Conservation (phyloP, 2,797 vertebrate genomes). For the Falco naumanni region DNA sequence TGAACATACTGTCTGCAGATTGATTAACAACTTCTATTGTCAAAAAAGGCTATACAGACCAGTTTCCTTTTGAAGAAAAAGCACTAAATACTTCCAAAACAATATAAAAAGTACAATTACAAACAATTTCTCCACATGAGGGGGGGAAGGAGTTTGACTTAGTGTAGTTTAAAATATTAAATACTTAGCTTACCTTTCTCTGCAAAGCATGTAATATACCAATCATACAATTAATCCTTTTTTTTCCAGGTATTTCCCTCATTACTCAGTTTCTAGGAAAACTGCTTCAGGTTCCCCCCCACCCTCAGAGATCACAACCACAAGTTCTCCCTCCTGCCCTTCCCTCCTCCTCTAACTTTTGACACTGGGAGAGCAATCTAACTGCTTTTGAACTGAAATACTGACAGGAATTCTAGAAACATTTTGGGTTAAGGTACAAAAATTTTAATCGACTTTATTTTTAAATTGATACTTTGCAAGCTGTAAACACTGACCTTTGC, state of each 20-base stretch:
- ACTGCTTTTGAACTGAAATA: neutral
- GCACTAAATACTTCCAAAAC: neutral
- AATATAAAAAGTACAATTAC: neutral
- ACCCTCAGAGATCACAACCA: neutral
- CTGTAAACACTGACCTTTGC: neutral
- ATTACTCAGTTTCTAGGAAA: neutral
- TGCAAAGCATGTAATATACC: rapidly evolving
- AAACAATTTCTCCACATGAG: neutral
- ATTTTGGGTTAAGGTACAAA: neutral
- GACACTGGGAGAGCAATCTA: neutral
- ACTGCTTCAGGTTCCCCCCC: neutral
- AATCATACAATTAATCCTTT: neutral
- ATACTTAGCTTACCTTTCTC: neutral
- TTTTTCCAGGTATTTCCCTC: neutral
- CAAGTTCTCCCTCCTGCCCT: neutral
- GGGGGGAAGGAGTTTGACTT: neutral
- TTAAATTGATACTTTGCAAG: neutral
- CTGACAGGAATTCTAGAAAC: neutral
- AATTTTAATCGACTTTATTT: neutral
- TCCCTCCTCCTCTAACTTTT: neutral
- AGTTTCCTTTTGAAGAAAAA: neutral
- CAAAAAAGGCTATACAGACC: neutral
- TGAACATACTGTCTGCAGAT: neutral
- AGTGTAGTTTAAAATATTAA: neutral
- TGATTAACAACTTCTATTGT: neutral